phyloP scores from a whole-genome alignment of 2,888 invertebrate species.

The Podotricha telesiphe region DNA sequence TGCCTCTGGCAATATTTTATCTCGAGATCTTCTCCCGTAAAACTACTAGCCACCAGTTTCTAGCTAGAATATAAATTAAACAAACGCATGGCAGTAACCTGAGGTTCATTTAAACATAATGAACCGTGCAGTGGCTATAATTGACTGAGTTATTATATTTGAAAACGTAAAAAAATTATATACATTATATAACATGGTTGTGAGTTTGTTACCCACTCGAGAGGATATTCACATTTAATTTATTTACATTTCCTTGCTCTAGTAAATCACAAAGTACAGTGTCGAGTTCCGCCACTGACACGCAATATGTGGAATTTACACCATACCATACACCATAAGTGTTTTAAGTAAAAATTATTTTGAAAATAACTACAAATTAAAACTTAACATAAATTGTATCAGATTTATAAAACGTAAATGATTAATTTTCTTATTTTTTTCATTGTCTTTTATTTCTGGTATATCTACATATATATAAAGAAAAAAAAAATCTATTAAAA shows the following conservation, averaged over 20 bases:
- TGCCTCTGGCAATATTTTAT: slow-evolving; percentile 24
- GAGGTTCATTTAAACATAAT: slow-evolving; percentile 73
- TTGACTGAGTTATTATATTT: slow-evolving; percentile 18
- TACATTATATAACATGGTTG: not conserved
- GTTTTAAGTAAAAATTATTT: too few species aligned
- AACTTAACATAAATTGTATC: too few species aligned
- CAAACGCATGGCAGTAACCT: slow-evolving; percentile 65
- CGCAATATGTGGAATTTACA: too few species aligned
- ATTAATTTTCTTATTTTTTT: not conserved
- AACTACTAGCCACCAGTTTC: slow-evolving; percentile 21
- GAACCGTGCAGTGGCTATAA: slow-evolving; percentile 48
- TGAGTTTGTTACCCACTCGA: too few species aligned
- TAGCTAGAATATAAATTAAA: slow-evolving; percentile 19
- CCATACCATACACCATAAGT: too few species aligned
- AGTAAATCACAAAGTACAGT: too few species aligned
- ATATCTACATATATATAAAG: slow-evolving; percentile 21
- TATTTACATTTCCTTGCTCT: too few species aligned
- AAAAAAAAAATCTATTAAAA: slow-evolving; percentile 35
- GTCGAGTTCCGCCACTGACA: too few species aligned
- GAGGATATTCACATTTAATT: too few species aligned
- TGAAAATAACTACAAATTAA: too few species aligned
- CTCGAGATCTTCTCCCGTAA: slow-evolving; percentile 22
- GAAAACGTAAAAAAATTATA: not conserved
- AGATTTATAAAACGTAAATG: too few species aligned
- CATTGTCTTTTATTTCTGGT: not conserved